phyloP scores from a whole-genome alignment of 1,140 invertebrate genomes.

The Dinoponera quadriceps region DNA sequence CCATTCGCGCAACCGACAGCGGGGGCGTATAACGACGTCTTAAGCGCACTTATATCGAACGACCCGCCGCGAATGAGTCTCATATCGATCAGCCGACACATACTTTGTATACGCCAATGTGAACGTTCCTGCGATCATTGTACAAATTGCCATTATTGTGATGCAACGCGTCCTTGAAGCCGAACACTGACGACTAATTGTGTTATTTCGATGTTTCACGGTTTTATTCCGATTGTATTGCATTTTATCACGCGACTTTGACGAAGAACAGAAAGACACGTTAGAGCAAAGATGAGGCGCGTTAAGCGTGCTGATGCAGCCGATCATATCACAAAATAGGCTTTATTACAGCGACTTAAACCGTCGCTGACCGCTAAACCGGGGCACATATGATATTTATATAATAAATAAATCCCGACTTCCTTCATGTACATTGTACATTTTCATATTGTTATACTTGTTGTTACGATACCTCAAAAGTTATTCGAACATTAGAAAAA shows the following conservation, averaged over 20 bases:
- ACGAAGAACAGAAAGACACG: not conserved
- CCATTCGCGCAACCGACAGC: not conserved
- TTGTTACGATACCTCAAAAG: too few species aligned
- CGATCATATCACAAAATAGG: not conserved
- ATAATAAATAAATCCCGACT: not conserved
- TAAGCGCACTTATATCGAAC: not conserved
- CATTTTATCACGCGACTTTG: slow-evolving; percentile 19
- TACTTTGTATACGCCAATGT: not conserved
- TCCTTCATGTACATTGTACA: too few species aligned
- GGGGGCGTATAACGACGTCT: not conserved
- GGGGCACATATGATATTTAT: slow-evolving; percentile 16
- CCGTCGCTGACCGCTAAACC: not conserved
- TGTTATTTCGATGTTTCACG: too few species aligned
- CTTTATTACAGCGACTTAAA: not conserved
- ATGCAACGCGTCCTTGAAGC: slow-evolving; percentile 4
- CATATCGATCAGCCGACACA: slow-evolving; percentile 11
- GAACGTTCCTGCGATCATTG: slow-evolving; percentile 62
- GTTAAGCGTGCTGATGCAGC: not conserved
- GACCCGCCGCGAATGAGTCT: not conserved
- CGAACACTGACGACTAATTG: not conserved
- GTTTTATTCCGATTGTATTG: not conserved
- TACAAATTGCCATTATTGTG: slow-evolving; percentile 26
- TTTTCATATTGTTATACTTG: too few species aligned
- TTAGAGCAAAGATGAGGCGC: slow-evolving; percentile 11
- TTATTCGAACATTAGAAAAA: too few species aligned